Conservation (phyloP, 2,113 vertebrate species). For the Argyrosomus japonicus region DNA sequence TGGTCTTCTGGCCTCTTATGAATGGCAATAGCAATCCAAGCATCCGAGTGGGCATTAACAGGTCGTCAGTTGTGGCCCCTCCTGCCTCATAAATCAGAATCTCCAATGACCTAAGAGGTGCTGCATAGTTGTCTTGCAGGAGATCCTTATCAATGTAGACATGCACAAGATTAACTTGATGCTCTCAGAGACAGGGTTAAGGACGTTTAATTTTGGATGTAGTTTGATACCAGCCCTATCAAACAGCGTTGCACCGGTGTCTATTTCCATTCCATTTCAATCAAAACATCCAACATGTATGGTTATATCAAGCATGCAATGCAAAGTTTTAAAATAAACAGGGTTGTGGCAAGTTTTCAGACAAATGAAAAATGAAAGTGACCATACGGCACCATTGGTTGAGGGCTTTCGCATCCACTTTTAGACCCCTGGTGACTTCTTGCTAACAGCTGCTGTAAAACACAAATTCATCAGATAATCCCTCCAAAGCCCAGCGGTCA, state of each 20-base stretch:
- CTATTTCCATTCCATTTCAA: constrained; percentile 41
- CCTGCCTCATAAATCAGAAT: constrained; percentile 75
- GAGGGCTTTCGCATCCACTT: constrained; percentile 83
- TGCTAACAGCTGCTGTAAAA: constrained; percentile 90
- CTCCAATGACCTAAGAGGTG: constrained; percentile 73
- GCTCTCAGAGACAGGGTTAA: constrained; percentile 62
- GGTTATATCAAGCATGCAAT: constrained; percentile 10
- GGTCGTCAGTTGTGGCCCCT: constrained; percentile 58
- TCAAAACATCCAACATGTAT: constrained; percentile 16
- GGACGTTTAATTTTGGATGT: constrained; percentile 77
- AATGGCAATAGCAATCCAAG: constrained; percentile 67
- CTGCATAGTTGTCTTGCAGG: constrained; percentile 67
- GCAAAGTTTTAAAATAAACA: constrained; percentile 39
- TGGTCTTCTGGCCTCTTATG: constrained; percentile 43
- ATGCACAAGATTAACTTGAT: constrained; percentile 62
- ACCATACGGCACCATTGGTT: constrained; percentile 59
- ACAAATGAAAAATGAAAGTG: constrained; percentile 84
- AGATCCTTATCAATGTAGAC: constrained; percentile 72
- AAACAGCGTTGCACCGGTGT: not conserved
- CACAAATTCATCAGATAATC: constrained; percentile 88
- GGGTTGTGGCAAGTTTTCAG: constrained; percentile 52
- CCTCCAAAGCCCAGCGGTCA: constrained; percentile 86
- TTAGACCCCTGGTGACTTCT: constrained; percentile 88
- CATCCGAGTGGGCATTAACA: constrained; percentile 71
- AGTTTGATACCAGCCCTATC: constrained; percentile 59